Conservation (phyloP, 2,113 vertebrate genomes). For the Sinocyclocheilus maitianheensis region DNA sequence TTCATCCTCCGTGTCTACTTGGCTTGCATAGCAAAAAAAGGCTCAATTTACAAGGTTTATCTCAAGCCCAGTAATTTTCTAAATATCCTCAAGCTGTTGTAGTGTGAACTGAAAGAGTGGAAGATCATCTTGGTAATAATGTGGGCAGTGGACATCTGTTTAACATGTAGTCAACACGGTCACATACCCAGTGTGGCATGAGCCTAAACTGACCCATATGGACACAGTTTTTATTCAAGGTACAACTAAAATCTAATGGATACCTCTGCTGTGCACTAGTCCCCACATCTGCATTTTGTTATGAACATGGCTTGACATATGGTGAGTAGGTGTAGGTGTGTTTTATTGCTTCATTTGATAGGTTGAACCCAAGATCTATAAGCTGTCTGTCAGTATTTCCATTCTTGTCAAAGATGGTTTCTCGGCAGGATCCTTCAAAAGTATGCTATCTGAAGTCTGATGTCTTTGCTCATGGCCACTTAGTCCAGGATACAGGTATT, state of each 20-base stretch:
- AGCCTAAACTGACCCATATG: too few species aligned
- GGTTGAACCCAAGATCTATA: not conserved
- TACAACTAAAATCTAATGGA: not conserved
- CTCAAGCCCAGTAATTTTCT: too few species aligned
- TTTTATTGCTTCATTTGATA: not conserved
- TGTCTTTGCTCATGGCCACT: not conserved
- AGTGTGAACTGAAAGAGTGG: not conserved
- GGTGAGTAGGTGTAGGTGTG: not conserved
- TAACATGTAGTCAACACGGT: not conserved
- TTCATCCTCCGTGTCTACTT: not conserved
- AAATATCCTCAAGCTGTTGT: too few species aligned
- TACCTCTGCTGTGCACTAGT: not conserved
- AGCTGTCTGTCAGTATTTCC: not conserved
- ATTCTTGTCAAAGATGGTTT: not conserved
- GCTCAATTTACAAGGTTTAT: not conserved
- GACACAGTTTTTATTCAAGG: too few species aligned
- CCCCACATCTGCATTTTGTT: not conserved
- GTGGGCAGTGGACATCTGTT: not conserved
- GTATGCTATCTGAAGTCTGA: not conserved
- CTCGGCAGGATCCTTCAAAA: not conserved
- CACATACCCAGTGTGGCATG: not conserved
- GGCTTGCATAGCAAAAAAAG: not conserved
- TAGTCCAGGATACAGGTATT: not conserved
- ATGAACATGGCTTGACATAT: not conserved
- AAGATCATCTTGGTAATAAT: not conserved